Conservation (phyloP, 2,113 vertebrate species). For the Sander vitreus region DNA sequence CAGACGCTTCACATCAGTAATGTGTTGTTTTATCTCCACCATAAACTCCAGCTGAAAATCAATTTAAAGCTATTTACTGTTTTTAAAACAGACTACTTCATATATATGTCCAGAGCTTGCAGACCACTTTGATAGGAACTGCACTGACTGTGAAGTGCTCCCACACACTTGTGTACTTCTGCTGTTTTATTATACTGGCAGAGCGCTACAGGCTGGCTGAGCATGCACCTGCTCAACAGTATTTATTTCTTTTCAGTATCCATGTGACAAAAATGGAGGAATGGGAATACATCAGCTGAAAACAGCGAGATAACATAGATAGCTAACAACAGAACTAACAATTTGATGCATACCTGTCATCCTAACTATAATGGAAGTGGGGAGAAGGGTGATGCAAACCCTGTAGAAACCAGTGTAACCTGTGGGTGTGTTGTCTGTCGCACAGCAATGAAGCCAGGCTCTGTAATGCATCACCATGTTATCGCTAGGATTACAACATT, state of each 20-base stretch:
- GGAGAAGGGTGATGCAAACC: slow-evolving; percentile 61
- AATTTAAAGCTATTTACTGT: neutral
- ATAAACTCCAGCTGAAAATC: neutral
- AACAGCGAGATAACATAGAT: neutral
- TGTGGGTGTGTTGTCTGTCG: slow-evolving; percentile 35
- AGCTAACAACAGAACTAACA: slow-evolving; percentile 40
- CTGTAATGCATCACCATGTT: slow-evolving; percentile 44
- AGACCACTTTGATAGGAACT: neutral
- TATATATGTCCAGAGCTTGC: neutral
- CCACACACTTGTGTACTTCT: slow-evolving; percentile 25
- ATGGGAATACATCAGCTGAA: slow-evolving; percentile 28
- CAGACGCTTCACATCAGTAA: neutral
- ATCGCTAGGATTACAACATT: slow-evolving; percentile 43
- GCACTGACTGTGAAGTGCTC: slow-evolving; percentile 1
- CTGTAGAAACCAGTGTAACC: slow-evolving; percentile 51
- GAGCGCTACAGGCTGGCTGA: slow-evolving; percentile 20
- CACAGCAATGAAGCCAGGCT: slow-evolving; percentile 38
- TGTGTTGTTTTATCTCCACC: neutral
- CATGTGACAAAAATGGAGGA: slow-evolving; percentile 21
- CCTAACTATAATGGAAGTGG: slow-evolving; percentile 42
- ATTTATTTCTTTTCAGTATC: slow-evolving; percentile 30
- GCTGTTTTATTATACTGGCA: slow-evolving; percentile 16
- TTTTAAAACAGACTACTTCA: neutral
- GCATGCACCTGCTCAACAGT: slow-evolving; percentile 25
- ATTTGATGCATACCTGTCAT: slow-evolving; percentile 54